These are phyloP conservation scores for Poeciliopsis paucimaculata DNA, from an alignment of 2,797 vertebrate genomes.

Conservation along the genomic window DNA sequence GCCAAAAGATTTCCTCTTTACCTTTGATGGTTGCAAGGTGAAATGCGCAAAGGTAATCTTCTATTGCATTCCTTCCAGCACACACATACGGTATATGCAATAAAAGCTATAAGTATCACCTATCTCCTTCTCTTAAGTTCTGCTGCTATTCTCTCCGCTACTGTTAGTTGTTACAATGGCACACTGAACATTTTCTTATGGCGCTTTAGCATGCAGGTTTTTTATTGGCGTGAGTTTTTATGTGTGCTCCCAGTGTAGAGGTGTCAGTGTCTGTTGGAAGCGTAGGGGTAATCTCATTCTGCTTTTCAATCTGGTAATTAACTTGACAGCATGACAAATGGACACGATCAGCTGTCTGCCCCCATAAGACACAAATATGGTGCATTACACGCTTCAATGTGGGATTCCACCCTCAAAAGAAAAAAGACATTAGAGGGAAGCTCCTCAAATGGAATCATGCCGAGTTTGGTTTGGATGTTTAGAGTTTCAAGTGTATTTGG, in stretches of 20 bases:
- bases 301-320: slow-evolving; percentile 85
- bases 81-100: slow-evolving; percentile 15
- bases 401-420: slow-evolving; percentile 56
- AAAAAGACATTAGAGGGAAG: slow-evolving; percentile 71
- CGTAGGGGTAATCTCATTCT: slow-evolving; percentile 79
- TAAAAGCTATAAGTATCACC: slow-evolving; percentile 37
- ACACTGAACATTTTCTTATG: slow-evolving; percentile 63
- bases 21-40: slow-evolving; percentile 25
- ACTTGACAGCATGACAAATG: slow-evolving; percentile 88
- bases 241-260: slow-evolving; percentile 38
- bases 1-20: slow-evolving; percentile 23
- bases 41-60: slow-evolving; percentile 45
- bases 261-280: slow-evolving; percentile 69
- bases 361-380: slow-evolving; percentile 82
- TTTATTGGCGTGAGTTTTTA: slow-evolving; percentile 30
- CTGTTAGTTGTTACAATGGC: slow-evolving; percentile 69
- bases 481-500: slow-evolving; percentile 28
- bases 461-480: slow-evolving; percentile 49
- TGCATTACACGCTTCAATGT: slow-evolving; percentile 71
- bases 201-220: slow-evolving; percentile 64
- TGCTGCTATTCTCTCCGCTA: slow-evolving; percentile 64
- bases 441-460: slow-evolving; percentile 62
- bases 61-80: slow-evolving; percentile 16
- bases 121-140: slow-evolving; percentile 66
- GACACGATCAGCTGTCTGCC: slow-evolving; percentile 83